Evolutionary conservation across 2,113 vertebrate species (phyloP).

Genomic region (Tympanuchus pallidicinctus): DNA sequence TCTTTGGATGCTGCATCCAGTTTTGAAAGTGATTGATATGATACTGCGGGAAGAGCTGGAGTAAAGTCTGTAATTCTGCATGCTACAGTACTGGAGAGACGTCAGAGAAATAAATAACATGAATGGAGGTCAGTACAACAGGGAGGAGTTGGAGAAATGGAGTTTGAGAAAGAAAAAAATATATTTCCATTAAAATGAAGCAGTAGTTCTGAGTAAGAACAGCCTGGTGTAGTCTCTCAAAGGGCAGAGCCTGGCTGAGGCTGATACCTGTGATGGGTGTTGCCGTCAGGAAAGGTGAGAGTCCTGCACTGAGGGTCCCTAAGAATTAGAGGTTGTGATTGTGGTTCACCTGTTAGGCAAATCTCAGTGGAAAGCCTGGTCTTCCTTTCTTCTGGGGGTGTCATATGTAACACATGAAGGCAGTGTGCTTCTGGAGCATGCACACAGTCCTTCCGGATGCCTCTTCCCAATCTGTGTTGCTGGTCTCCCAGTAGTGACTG

Average conservation of each 20-base stretch:
- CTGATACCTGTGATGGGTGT: background rate
- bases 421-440: fast-evolving
- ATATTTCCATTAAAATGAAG: background rate
- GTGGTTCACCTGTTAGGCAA: background rate
- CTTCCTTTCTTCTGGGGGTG: background rate
- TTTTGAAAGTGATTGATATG: background rate
- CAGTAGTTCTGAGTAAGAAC: background rate
- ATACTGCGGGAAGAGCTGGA: background rate
- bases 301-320: background rate
- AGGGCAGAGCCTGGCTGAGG: background rate
- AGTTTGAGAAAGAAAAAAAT: background rate
- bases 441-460: background rate
- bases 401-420: fast-evolving
- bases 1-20: background rate
- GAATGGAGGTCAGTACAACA: background rate
- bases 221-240: background rate
- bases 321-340: background rate
- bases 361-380: background rate
- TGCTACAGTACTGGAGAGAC: background rate
- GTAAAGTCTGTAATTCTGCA: background rate
- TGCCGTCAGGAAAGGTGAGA: background rate
- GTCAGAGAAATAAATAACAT: constrained; percentile 52
- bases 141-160: background rate
- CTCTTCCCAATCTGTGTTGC: fast-evolving
- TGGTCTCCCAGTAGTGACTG: background rate